A percentile compares a stretch with the other conserved stretches of the same genome.
Evolutionary conservation across 2,888 invertebrate species (phyloP).

Genomic region (Scelioninae gen. 1): DNA sequence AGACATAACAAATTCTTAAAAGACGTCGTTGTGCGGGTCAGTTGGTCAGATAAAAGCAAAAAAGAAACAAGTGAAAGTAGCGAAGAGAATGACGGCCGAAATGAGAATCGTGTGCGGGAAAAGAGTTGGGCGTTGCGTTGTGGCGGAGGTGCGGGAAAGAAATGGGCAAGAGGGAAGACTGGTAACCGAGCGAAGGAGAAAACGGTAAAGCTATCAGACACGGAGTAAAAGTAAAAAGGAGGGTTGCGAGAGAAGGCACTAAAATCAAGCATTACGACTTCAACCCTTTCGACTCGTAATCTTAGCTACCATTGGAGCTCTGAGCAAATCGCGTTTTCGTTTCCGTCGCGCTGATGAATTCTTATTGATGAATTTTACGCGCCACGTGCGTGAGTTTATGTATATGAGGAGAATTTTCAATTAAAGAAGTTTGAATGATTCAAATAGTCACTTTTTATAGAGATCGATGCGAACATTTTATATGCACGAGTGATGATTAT

Average conservation of each 20-base stretch:
- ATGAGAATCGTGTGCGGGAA: constrained; percentile 64
- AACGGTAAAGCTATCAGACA: constrained; percentile 66
- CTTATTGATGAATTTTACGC: constrained; percentile 74
- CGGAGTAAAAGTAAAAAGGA: constrained; percentile 74
- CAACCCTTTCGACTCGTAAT: constrained; percentile 81
- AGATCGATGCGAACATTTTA: constrained; percentile 23
- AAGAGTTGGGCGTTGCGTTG: constrained; percentile 56
- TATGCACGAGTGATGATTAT: not conserved
- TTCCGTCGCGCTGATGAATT: constrained; percentile 79
- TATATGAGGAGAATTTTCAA: constrained; percentile 59
- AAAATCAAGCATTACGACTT: constrained; percentile 81
- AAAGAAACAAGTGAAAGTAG: constrained; percentile 70
- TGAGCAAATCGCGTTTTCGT: constrained; percentile 79
- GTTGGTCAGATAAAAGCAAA: constrained; percentile 74
- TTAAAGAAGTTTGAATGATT: constrained; percentile 49
- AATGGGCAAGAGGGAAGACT: constrained; percentile 65
- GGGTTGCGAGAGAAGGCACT: constrained; percentile 76
- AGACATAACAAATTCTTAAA: constrained; percentile 57
- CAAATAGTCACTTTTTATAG: constrained; percentile 38
- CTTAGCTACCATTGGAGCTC: constrained; percentile 74
- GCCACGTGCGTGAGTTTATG: constrained; percentile 60
- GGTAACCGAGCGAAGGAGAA: constrained; percentile 67
- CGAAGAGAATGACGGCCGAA: constrained; percentile 65
- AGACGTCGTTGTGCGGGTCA: constrained; percentile 76
- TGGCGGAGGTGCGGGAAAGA: constrained; percentile 60